Evolutionary conservation across 1,140 invertebrate species (phyloP), one percentile per base, ranked within the genome.

Genomic region (Drosophila sproati): DNA sequence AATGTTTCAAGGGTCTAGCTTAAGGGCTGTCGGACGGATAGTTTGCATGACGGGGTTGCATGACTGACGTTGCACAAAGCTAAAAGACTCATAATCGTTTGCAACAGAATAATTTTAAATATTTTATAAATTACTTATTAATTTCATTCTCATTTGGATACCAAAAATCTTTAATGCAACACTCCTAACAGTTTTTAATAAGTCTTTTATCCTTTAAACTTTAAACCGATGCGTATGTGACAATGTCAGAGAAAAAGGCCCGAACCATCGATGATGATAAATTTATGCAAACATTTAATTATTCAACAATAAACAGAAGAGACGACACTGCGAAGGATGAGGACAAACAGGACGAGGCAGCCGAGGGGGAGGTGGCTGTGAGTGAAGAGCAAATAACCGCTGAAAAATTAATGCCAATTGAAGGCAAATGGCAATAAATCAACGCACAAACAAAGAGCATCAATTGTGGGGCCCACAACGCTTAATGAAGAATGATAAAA

Each of bases 271-370:
- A 77, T 82, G 69, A 82, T 88, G 85, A 83, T 89, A 80, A 89
- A 88, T 88, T 88, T 89, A 83, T 88, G 80, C 80, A 80, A 83
- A 80, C 80, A 89, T 88, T 88, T 88, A 88, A 88, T 83, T 88
- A 88, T 88, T 83, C 74, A 66, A 77, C 85, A 77, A 67, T 78
- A 87, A 87, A 87, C 83, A 82, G 72, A 80, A 47, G 73, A 63
- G 76, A 61, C 54, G 60, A 63, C 35, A 61, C 32, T 10, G 51
- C n/a, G 3, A n/a, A 28, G n/a, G 47, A 29, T 8, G 37, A 47
- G 31, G 12, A 37, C n/a, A 43, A 55, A 47, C 37, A 64, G 43
- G 35, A 60, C 29, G 63, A 41, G 28, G 50, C 52, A 57, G 5
- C 1, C 5, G 35, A 37, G 2, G 35, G 7, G 6, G 7, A 37